Base-by-base conservation (phyloP, 2,888 invertebrate genomes). In the Colostygia pectinataria region DNA sequence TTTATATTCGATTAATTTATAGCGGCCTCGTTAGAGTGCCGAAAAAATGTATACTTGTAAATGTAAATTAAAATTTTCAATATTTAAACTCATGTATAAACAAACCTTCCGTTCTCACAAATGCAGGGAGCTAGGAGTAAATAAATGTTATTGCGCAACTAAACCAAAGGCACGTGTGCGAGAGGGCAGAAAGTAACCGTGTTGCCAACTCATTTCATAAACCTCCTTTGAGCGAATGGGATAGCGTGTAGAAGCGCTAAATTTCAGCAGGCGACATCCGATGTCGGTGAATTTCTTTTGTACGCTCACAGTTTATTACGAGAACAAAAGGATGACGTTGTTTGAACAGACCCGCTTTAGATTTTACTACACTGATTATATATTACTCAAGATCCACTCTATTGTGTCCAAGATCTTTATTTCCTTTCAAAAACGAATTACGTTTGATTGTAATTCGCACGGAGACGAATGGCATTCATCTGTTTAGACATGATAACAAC, bases 261-360 rank as follows among this genome's bases (percentile, higher is more conserved):
- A 83, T 81, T 79, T 80, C 64, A 71, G 66, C 66, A 68, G 69
- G 69, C 66, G 74, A 77, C 80, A 80, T 79, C 71, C 74, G 76
- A 76, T 74, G 76, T 74, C 77, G 69, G 75, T 70, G 74, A 74
- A 74, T 79, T 83, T 83, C 83, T 83, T 83, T 84, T 84, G 83
- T 83, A 64, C 67, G 67, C 72, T 78, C 80, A 79, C 81, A 80
- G 81, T 83, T 84, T 84, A 84, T 83, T 83, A 83, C 65, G 79
- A 79, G 83, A 83, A 84, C 84, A 83, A 84, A 77, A 78, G 81
- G 74, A 70, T 75, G 74, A 74, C 76, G 74, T 71, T 77, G 74
- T 81, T 78, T 74, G 79, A 81, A 70, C 73, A 72, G 74, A 76
- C 74, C 77, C 81, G 73, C 77, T 83, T 77, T 73, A 79, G 81